A percentile compares a stretch with the other conserved stretches of the same genome.
phyloP scores from a whole-genome alignment of 2,888 invertebrate genomes.

The Drosophila sordidapex region DNA sequence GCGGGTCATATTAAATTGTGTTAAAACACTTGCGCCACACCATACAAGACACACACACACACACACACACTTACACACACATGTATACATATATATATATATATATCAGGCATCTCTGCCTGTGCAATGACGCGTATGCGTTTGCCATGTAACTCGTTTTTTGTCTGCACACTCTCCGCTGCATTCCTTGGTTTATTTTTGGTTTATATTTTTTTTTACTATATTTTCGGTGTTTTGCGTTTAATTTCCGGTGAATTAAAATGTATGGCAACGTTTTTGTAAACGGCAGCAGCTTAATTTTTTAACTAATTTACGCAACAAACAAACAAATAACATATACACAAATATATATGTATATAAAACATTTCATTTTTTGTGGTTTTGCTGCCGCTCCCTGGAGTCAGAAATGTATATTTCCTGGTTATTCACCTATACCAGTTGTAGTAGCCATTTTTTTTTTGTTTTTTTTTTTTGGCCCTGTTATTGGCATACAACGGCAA shows the following conservation, averaged over 20 bases:
- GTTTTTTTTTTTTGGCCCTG: not conserved
- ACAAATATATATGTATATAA: not conserved
- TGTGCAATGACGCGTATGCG: constrained; percentile 62
- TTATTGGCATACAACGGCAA: constrained; percentile 23
- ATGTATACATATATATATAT: not conserved
- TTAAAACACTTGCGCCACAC: constrained; percentile 59
- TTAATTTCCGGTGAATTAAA: constrained; percentile 70
- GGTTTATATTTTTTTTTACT: constrained; percentile 19
- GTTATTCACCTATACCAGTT: constrained; percentile 17
- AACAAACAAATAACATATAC: not conserved
- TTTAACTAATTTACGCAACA: constrained; percentile 25
- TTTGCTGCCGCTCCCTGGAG: constrained; percentile 33
- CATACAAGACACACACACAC: constrained; percentile 26
- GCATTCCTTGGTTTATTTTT: constrained; percentile 7
- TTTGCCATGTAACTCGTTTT: constrained; percentile 66
- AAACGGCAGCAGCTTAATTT: constrained; percentile 6
- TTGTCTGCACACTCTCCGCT: constrained; percentile 10
- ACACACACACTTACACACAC: not conserved
- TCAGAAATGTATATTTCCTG: constrained; percentile 49
- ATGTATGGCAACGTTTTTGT: constrained; percentile 54
- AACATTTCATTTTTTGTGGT: constrained; percentile 10
- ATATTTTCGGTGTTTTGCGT: constrained; percentile 21
- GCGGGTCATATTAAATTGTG: constrained; percentile 60
- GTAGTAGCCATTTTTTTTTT: constrained; percentile 14
- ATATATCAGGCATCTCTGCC: constrained; percentile 6